A percentile compares a stretch with the other conserved stretches of the same genome.
Evolutionary conservation across 2,113 vertebrate species (phyloP).

Genomic region (Connochaetes taurinus): DNA sequence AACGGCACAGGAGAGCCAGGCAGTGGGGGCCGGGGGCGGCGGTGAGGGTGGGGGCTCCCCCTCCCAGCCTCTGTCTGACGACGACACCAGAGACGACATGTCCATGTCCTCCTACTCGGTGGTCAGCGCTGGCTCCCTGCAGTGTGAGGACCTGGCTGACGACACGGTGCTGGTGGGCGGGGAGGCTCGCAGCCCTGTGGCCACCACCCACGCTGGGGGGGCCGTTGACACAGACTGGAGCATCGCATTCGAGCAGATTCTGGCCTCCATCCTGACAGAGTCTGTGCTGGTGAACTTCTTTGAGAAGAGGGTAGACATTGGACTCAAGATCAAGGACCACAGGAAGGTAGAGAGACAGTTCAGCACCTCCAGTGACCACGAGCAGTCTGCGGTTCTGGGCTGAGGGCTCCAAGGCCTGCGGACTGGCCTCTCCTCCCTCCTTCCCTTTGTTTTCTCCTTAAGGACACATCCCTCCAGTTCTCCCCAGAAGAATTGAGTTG

Average conservation of each 20-base stretch:
- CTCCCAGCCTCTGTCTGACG: constrained; percentile 81
- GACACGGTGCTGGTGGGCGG: constrained; percentile 89
- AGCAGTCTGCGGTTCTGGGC: constrained; percentile 81
- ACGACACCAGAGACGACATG: constrained; percentile 92
- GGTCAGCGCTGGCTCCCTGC: constrained; percentile 90
- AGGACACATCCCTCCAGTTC: constrained; percentile 12
- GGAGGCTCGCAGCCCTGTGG: constrained; percentile 68
- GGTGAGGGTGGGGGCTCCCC: constrained; percentile 76
- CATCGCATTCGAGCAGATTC: constrained; percentile 96
- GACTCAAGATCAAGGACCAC: constrained; percentile 88
- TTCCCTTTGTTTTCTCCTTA: constrained; percentile 38
- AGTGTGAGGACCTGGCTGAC: constrained; percentile 90
- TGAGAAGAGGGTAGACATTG: constrained; percentile 89
- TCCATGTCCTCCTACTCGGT: constrained; percentile 95
- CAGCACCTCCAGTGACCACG: constrained; percentile 91
- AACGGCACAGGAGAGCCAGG: constrained; percentile 71
- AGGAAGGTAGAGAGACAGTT: constrained; percentile 90
- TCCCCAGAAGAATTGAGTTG: neutral
- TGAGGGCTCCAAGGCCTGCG: constrained; percentile 71
- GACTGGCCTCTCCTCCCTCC: neutral
- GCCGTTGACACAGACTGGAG: constrained; percentile 91
- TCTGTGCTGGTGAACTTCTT: constrained; percentile 94
- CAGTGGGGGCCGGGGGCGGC: constrained; percentile 62
- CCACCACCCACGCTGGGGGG: constrained; percentile 76
- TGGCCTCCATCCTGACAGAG: constrained; percentile 95